Percentiles rank a stretch among this genome's conserved stretches.
phyloP scores from a whole-genome alignment of 2,113 vertebrate genomes.

The Hiodon tergisus region DNA sequence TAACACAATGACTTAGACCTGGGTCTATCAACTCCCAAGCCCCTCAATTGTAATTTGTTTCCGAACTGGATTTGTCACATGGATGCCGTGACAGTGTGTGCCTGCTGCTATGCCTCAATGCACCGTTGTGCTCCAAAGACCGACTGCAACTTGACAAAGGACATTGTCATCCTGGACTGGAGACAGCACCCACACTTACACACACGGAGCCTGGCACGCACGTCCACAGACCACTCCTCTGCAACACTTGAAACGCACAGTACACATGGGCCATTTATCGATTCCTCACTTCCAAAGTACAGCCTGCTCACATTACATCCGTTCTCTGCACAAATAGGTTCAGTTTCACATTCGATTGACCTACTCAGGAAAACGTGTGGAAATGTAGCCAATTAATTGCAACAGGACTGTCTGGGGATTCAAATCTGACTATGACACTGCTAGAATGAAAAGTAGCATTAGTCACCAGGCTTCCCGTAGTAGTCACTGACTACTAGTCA shows the following conservation, averaged over 20 bases:
- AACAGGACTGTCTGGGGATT: not conserved
- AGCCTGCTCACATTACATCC: not conserved
- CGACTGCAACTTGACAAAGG: constrained; percentile 40
- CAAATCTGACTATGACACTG: not conserved
- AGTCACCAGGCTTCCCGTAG: not conserved
- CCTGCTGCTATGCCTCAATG: constrained; percentile 37
- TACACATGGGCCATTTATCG: not conserved
- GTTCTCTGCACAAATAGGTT: too few species aligned
- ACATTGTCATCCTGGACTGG: constrained; percentile 26
- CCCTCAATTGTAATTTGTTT: not conserved
- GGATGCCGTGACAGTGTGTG: not conserved
- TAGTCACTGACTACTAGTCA: not conserved
- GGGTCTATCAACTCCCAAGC: not conserved
- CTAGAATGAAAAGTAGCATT: not conserved
- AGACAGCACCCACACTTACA: not conserved
- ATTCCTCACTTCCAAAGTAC: not conserved
- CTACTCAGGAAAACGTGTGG: too few species aligned
- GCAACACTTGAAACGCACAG: constrained; percentile 25
- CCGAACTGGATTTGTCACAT: not conserved
- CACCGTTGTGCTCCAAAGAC: constrained; percentile 41
- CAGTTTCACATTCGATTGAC: not conserved
- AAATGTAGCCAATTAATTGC: not conserved
- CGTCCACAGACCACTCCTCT: constrained; percentile 50
- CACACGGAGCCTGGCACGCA: constrained; percentile 17
- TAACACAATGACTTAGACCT: constrained; percentile 28